These are phyloP conservation scores for Drosophila atripex DNA, from an alignment of 2,888 invertebrate species.

Conservation along the genomic window DNA sequence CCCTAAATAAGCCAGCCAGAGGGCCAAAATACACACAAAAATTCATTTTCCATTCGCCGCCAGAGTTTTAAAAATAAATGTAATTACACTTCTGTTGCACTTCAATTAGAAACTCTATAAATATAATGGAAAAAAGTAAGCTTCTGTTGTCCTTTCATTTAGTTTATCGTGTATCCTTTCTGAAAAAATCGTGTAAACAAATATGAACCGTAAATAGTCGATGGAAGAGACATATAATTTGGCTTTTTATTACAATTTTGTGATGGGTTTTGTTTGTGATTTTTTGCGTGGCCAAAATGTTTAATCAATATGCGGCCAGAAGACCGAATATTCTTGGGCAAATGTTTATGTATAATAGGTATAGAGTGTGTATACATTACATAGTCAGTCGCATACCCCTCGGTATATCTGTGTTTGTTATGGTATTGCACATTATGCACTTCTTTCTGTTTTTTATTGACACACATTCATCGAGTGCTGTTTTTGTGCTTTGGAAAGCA, in stretches of 20 bases:
- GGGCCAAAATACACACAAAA: conserved; percentile 58
- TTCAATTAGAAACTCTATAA: conserved; percentile 4
- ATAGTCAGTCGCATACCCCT: not conserved
- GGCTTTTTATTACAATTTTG: conserved; percentile 7
- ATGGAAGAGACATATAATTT: conserved; percentile 6
- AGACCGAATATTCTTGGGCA: conserved; percentile 18
- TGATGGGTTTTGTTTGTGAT: conserved; percentile 18
- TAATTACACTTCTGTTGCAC: conserved; percentile 56
- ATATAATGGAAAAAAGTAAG: not conserved
- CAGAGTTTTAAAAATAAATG: conserved; percentile 60
- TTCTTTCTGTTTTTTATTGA: conserved; percentile 15
- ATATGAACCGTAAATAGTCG: not conserved
- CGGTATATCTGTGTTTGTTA: not conserved
- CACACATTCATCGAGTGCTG: conserved; percentile 30
- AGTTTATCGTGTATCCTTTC: too few relatives aligned
- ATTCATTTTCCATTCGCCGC: not conserved
- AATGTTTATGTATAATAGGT: conserved; percentile 2
- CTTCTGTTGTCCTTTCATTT: conserved; percentile 2
- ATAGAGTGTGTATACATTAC: too few relatives aligned
- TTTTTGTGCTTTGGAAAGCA: not conserved
- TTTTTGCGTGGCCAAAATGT: conserved; percentile 73
- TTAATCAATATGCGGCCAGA: conserved; percentile 70
- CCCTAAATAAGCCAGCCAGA: conserved; percentile 71
- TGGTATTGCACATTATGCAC: conserved; percentile 7
- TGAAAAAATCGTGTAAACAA: not conserved